phyloP scores from a whole-genome alignment of 2,888 invertebrate species.

The Xestia c-nigrum region DNA sequence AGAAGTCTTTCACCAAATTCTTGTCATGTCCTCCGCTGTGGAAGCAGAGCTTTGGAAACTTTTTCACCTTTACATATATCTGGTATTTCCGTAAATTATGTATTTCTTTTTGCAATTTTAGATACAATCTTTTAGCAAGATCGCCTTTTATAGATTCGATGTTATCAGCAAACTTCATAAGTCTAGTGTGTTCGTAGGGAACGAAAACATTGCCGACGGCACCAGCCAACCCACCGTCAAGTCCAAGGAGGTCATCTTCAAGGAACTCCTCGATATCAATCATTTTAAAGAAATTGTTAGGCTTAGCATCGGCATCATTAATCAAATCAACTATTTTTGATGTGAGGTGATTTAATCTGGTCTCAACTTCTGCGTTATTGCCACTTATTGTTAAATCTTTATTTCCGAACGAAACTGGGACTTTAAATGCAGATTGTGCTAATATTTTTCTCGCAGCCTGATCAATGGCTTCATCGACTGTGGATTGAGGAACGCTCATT shows the following conservation, averaged over 20 bases:
- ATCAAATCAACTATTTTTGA: not conserved
- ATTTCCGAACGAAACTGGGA: not conserved
- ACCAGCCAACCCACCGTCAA: constrained; percentile 4
- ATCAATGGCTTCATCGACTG: not conserved
- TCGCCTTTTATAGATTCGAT: not conserved
- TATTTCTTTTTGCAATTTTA: constrained; percentile 2
- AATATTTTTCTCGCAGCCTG: constrained; percentile 8
- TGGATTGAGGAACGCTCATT: not conserved
- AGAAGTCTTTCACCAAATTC: not conserved
- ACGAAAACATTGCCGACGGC: not conserved
- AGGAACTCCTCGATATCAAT: not conserved
- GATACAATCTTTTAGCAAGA: constrained; percentile 9
- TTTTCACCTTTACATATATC: not conserved
- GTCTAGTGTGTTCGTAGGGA: not conserved
- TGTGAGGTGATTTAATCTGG: not conserved
- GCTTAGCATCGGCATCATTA: not conserved
- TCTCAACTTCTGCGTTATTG: not conserved
- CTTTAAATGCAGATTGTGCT: not conserved
- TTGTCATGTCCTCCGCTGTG: not conserved
- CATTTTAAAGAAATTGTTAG: not conserved
- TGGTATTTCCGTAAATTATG: not conserved
- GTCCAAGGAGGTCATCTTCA: not conserved
- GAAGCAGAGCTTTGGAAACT: not conserved
- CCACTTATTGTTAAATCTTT: constrained; percentile 4
- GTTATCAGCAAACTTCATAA: constrained; percentile 1